Percentiles rank a stretch among this genome's conserved stretches.
Evolutionary conservation across 1,140 invertebrate genomes (phyloP).

Genomic region (Drosophila mojavensis): DNA sequence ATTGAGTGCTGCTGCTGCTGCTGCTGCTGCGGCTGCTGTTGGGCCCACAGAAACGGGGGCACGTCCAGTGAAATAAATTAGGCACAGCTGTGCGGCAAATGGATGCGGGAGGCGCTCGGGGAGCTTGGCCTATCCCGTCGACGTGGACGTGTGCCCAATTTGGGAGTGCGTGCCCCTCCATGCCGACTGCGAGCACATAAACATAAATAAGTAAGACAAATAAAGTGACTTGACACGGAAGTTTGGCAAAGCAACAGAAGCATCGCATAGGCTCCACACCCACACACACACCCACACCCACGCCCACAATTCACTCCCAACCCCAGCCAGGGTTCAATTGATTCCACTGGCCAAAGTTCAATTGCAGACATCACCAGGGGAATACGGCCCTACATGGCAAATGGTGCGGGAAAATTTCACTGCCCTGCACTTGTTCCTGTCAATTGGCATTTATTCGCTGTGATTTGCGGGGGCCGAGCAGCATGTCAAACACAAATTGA

Average conservation of each 20-base stretch:
- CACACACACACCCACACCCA: background rate
- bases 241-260: conserved; percentile 49
- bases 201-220: conserved; percentile 80
- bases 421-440: conserved; percentile 67
- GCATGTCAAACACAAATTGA: conserved; percentile 76
- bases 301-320: background rate
- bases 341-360: conserved; percentile 58
- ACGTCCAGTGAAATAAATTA: conserved; percentile 79
- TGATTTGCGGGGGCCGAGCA: conserved; percentile 62
- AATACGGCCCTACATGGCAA: conserved; percentile 26
- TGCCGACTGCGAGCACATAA: conserved; percentile 53
- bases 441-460: conserved; percentile 78
- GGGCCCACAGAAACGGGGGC: conserved; percentile 46
- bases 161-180: conserved; percentile 43
- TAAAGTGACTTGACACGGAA: conserved; percentile 73
- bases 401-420: conserved; percentile 10
- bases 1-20: conserved; percentile 52
- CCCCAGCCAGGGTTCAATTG: conserved; percentile 23
- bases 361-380: conserved; percentile 35
- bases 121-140: conserved; percentile 25
- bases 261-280: conserved; percentile 33
- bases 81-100: conserved; percentile 64
- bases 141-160: conserved; percentile 70
- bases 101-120: conserved; percentile 8
- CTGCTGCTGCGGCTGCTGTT: conserved; percentile 1